Percentiles rank a stretch among this genome's conserved stretches.
Conservation (phyloP, 2,113 vertebrate species). For the Erythrocebus patas region DNA sequence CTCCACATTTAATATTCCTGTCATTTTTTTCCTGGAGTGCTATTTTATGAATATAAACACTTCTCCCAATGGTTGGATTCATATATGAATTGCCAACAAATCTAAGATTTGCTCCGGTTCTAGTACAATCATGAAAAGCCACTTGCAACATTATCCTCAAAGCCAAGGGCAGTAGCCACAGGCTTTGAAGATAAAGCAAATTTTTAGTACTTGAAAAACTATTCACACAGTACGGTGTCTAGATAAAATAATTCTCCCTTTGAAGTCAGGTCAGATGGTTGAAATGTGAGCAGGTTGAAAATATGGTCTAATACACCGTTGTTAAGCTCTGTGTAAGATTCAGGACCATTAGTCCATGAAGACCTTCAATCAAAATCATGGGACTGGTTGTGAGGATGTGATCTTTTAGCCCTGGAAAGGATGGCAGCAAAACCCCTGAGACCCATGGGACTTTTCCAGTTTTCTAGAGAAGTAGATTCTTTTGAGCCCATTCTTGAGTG, state of each 20-base stretch:
- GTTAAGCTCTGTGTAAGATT: constrained; percentile 21
- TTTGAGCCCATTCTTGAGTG: neutral
- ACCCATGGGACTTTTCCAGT: neutral
- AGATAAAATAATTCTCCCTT: constrained; percentile 32
- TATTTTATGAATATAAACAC: neutral
- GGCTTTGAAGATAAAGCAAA: constrained; percentile 35
- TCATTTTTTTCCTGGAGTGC: neutral
- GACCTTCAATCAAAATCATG: neutral
- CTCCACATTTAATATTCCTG: neutral
- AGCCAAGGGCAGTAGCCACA: neutral
- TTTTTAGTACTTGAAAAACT: constrained; percentile 35
- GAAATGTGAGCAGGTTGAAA: constrained; percentile 33
- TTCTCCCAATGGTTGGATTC: neutral
- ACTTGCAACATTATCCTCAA: neutral
- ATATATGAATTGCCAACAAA: neutral
- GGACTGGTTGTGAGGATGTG: neutral
- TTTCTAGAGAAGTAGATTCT: constrained; percentile 1
- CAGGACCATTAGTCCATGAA: neutral
- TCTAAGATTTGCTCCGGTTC: constrained; percentile 1
- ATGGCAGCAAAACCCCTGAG: neutral
- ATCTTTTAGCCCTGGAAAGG: neutral
- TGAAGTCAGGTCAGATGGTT: constrained; percentile 5
- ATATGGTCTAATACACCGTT: neutral
- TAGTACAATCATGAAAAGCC: neutral
- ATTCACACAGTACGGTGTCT: neutral